A percentile compares a stretch with the other conserved stretches of the same genome.
phyloP scores from a whole-genome alignment of 2,797 vertebrate species.

The Australoheros facetus region DNA sequence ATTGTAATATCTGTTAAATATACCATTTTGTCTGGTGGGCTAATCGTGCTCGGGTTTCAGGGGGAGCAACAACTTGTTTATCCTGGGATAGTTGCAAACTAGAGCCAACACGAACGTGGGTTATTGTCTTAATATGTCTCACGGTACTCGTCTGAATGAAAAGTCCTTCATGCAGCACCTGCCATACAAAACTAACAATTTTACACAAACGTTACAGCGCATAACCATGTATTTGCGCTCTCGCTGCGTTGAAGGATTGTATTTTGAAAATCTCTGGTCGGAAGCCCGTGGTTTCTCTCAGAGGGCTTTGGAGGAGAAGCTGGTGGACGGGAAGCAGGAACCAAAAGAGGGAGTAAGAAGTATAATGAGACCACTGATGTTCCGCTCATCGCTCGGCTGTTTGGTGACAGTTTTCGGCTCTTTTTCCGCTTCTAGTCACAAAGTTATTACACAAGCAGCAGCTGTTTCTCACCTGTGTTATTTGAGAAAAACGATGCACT shows the following conservation, averaged over 20 bases:
- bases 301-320: not conserved
- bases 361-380: constrained; percentile 62
- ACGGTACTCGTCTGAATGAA: not conserved
- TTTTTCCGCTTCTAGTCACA: constrained; percentile 33
- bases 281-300: not conserved
- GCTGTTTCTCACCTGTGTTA: constrained; percentile 5
- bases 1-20: no score
- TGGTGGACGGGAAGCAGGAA: constrained; percentile 60
- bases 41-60: no score
- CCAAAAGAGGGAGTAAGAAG: not conserved
- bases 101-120: not conserved
- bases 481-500: constrained; percentile 78
- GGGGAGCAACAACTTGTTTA: no score
- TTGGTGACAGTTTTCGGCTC: constrained; percentile 29
- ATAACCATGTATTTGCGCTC: no score
- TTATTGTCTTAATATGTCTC: not conserved
- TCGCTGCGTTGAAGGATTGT: constrained; percentile 13
- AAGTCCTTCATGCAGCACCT: not conserved
- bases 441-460: constrained; percentile 53
- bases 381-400: constrained; percentile 33
- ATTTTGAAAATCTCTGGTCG: constrained; percentile 35
- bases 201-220: not conserved
- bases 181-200: not conserved
- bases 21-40: no score
- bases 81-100: no score